Evolutionary conservation across 2,797 vertebrate genomes (phyloP).

Genomic region (Calcarius lapponicus): DNA sequence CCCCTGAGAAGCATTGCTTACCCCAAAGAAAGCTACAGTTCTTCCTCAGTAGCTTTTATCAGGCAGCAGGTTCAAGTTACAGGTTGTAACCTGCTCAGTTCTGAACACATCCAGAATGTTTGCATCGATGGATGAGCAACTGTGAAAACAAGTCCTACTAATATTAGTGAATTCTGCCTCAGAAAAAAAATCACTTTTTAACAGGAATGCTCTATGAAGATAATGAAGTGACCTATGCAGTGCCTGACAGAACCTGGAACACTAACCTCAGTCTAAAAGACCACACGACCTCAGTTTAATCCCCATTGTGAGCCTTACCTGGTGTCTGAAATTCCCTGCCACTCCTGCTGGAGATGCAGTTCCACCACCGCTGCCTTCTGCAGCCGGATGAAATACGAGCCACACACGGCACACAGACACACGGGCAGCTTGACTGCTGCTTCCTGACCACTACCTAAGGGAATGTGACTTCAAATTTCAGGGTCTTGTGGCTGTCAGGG

Average conservation of each 20-base stretch:
- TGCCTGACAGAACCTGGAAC: neutral
- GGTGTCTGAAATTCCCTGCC: neutral
- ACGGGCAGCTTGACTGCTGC: neutral
- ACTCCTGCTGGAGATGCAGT: neutral
- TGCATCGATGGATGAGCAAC: neutral
- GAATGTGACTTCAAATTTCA: neutral
- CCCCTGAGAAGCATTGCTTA: neutral
- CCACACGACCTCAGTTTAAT: neutral
- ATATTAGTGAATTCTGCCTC: neutral
- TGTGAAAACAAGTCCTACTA: neutral
- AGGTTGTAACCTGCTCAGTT: neutral
- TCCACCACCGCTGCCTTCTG: neutral
- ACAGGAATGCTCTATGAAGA: neutral
- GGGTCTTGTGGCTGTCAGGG: neutral
- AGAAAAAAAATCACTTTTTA: neutral
- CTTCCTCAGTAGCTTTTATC: neutral
- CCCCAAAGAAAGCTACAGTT: neutral
- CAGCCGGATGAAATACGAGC: neutral
- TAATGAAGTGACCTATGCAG: neutral
- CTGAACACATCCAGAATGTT: neutral
- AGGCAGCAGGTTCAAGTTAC: neutral
- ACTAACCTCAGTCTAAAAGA: neutral
- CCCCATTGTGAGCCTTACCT: neutral
- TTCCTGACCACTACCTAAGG: neutral
- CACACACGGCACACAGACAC: fast-evolving